Percentiles rank a stretch among this genome's conserved stretches.
phyloP scores from a whole-genome alignment of 2,113 vertebrate species.

The Pomatorhinus ruficollis region DNA sequence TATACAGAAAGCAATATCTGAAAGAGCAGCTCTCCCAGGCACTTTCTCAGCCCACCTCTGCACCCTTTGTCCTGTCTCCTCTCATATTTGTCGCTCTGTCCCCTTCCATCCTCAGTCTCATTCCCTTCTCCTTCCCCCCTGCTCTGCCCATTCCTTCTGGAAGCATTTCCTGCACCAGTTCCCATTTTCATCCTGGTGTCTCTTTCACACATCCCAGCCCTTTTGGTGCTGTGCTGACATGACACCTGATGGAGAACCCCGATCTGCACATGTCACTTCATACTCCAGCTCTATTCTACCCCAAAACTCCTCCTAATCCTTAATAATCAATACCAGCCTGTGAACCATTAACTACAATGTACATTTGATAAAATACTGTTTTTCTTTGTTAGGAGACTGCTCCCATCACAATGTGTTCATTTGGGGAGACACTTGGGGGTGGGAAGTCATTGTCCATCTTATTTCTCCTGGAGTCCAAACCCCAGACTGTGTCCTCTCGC shows the following conservation, averaged over 20 bases:
- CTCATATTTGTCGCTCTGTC: fast-evolving
- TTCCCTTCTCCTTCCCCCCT: background rate
- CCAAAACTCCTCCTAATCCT: constrained; percentile 1
- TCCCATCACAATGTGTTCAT: fast-evolving
- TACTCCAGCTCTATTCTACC: background rate
- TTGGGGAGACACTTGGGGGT: background rate
- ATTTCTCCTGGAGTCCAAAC: background rate
- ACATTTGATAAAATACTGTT: constrained; percentile 22
- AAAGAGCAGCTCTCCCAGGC: background rate
- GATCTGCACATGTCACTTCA: background rate
- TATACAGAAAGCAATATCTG: background rate
- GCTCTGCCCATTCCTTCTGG: background rate
- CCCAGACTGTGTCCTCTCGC: background rate
- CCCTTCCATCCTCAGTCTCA: background rate
- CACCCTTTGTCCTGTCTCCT: too few species aligned
- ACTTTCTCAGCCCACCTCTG: background rate
- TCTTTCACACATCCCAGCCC: background rate
- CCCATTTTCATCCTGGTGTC: background rate
- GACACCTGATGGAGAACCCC: background rate
- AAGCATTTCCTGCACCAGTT: fast-evolving
- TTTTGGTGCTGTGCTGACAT: fast-evolving
- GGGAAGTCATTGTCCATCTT: background rate
- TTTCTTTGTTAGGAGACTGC: background rate
- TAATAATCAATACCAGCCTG: constrained; percentile 17
- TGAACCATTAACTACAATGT: constrained; percentile 25